Evolutionary conservation across 2,888 invertebrate genomes (phyloP).

Genomic region (Bursaphelenchus okinawaensis): DNA sequence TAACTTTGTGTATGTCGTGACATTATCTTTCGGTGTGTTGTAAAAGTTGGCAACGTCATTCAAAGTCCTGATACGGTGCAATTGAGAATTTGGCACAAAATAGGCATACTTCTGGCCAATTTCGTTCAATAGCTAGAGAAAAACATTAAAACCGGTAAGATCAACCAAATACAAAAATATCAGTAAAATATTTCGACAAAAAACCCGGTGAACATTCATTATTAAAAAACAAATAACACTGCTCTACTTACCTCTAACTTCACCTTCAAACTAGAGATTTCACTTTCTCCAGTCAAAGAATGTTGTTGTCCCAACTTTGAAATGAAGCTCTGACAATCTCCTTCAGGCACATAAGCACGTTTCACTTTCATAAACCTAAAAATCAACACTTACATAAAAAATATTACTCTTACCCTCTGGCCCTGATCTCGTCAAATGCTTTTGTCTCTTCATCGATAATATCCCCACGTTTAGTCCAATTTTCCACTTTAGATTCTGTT

Average conservation of each 20-base stretch:
- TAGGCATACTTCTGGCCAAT: conserved; percentile 7
- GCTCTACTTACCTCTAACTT: not conserved
- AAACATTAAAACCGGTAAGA: not conserved
- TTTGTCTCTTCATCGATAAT: not conserved
- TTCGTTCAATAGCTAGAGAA: not conserved
- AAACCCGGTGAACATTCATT: not conserved
- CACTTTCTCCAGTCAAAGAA: not conserved
- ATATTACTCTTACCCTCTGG: conserved; percentile 36
- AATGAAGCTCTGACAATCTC: conserved; percentile 17
- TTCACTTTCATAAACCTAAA: conserved; percentile 27
- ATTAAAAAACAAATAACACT: no score
- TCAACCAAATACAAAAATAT: no score
- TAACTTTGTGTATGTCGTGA: conserved; percentile 39
- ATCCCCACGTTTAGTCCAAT: not conserved
- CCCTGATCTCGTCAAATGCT: conserved; percentile 45
- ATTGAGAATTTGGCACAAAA: conserved; percentile 39
- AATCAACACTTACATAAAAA: not conserved
- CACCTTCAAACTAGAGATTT: not conserved
- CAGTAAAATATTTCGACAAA: not conserved
- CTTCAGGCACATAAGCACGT: conserved; percentile 20
- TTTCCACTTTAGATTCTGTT: not conserved
- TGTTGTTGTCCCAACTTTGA: not conserved
- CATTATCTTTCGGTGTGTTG: conserved; percentile 41
- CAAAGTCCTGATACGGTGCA: conserved; percentile 39
- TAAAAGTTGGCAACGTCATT: conserved; percentile 48